Percentiles rank a stretch among this genome's conserved stretches.
These are phyloP conservation scores for Leptinotarsa juncta DNA, from an alignment of 2,888 invertebrate genomes.

Conservation along the genomic window DNA sequence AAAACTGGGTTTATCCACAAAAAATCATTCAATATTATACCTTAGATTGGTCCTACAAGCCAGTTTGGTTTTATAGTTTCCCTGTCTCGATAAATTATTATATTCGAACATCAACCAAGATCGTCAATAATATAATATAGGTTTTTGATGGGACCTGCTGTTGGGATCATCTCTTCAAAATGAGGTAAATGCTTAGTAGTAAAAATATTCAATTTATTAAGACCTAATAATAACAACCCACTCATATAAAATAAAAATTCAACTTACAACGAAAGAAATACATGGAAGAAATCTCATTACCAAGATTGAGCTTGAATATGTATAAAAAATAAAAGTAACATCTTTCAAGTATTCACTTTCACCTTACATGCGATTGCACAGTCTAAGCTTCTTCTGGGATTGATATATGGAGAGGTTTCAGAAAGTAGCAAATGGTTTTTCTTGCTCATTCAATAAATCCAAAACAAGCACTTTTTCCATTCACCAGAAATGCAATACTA, in stretches of 20 bases:
- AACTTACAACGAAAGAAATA: conserved; percentile 37
- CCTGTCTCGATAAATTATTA: no score
- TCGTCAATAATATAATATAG: no score
- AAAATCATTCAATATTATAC: no score
- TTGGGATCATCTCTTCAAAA: not conserved
- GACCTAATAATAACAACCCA: conserved; percentile 51
- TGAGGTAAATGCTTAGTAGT: conserved; percentile 14
- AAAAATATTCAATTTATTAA: conserved; percentile 50
- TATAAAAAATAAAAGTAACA: conserved; percentile 27
- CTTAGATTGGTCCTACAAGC: no score
- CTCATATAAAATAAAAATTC: conserved; percentile 40
- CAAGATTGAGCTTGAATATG: conserved; percentile 40
- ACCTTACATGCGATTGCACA: conserved; percentile 20
- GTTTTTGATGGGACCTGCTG: not conserved
- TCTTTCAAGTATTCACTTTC: conserved; percentile 18
- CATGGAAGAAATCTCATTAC: conserved; percentile 40
- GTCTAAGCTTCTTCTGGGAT: conserved; percentile 6
- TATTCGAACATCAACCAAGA: no score
- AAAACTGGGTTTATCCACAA: no score
- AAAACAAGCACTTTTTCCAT: no score
- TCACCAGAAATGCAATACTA: no score
- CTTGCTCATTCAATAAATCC: no score
- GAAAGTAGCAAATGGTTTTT: no score
- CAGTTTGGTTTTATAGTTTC: no score
- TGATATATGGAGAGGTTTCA: not conserved